Evolutionary conservation across 2,888 invertebrate species (phyloP), one percentile per base, ranked within the genome.

Genomic region (Brachypterus glaber): DNA sequence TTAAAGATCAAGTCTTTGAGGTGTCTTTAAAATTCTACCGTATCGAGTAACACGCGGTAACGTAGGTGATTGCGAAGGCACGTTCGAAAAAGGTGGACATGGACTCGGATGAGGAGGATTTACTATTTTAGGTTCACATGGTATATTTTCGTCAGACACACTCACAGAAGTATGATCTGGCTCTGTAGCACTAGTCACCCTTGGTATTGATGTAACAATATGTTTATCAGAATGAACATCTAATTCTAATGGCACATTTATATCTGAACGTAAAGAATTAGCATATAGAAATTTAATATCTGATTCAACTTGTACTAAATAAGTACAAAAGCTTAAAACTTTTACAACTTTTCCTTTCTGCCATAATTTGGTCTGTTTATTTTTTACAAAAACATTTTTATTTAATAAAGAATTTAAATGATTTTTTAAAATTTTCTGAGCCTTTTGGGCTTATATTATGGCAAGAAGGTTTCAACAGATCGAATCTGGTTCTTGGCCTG

Each of bases 401-500:
- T 21, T 21, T 21, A 21, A 5, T 21, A 21, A 21, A 21, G 5
- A 21, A 21, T 21, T 9, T 21, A 7, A 21, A n/a, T n/a, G n/a
- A 5, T 7, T 21, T 21, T 9, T 9, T 21, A 5, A 21, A 5
- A 21, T 7, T 7, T 21, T 21, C 9, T 5, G 5, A 5, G 9
- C 9, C 9, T 21, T 21, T 21, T 7, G 7, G 7, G 7, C 21
- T 9, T 21, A 21, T 9, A 21, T 21, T 21, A 21, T 5, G 5
- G 9, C 21, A 5, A 7, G 9, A 7, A 21, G 21, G 21, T 21
- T 21, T 21, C 21, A 21, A 21, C 9, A 21, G 9, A 21, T 21
- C 21, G 9, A 21, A 21, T 21, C 21, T 21, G 9, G 7, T 36
- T 13, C 14, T 24, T 25, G 33, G 35, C 17, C 7, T 37, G 15